Percentiles rank a stretch among this genome's conserved stretches.
phyloP scores from a whole-genome alignment of 2,113 vertebrate species.

The Cromileptes altivelis region DNA sequence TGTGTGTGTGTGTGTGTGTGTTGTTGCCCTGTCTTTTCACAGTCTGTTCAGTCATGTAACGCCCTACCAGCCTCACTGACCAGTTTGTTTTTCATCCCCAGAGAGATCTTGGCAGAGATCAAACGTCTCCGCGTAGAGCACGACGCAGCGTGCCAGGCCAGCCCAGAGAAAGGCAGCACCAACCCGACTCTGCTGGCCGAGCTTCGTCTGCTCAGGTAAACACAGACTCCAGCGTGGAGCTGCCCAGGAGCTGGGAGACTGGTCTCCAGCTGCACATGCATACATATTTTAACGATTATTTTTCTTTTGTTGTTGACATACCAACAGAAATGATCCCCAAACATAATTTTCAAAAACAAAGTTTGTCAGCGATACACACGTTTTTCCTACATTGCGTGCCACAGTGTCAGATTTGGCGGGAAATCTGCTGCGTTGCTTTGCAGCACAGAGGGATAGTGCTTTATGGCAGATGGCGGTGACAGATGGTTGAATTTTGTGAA shows the following conservation, averaged over 20 bases:
- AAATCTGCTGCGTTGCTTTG: constrained; percentile 51
- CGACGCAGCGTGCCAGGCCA: constrained; percentile 92
- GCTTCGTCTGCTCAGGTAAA: constrained; percentile 92
- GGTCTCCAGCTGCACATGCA: background rate
- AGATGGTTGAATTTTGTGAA: constrained; percentile 66
- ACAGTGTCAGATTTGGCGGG: constrained; percentile 42
- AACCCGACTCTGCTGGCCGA: constrained; percentile 95
- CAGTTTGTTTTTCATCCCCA: constrained; percentile 70
- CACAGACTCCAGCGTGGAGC: background rate
- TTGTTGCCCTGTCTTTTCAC: background rate
- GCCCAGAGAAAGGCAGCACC: constrained; percentile 92
- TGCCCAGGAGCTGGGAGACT: too few species aligned
- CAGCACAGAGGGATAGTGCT: constrained; percentile 53
- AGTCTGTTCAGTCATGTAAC: constrained; percentile 34
- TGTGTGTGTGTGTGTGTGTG: background rate
- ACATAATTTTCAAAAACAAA: background rate
- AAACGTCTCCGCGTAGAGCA: constrained; percentile 92
- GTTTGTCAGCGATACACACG: background rate
- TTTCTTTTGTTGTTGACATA: background rate
- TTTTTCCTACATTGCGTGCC: background rate
- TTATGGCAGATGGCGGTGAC: constrained; percentile 70
- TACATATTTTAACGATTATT: background rate
- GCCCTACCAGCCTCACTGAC: constrained; percentile 39
- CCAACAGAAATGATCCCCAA: background rate
- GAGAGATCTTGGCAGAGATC: constrained; percentile 96